Evolutionary conservation across 2,113 vertebrate species (phyloP).

Genomic region (Ophiodon elongatus): DNA sequence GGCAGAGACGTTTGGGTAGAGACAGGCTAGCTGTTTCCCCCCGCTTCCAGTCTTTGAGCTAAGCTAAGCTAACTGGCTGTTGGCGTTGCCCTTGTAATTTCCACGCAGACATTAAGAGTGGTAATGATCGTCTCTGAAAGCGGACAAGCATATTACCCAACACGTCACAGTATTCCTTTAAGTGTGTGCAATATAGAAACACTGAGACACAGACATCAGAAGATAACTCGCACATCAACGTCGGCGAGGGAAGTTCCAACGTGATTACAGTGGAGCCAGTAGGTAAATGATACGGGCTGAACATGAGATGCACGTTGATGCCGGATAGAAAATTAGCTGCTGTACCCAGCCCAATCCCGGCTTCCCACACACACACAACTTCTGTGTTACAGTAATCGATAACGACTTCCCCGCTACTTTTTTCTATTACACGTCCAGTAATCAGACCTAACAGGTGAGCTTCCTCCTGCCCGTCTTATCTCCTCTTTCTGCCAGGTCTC

Average conservation of each 20-base stretch:
- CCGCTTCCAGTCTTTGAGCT: background rate
- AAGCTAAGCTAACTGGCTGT: background rate
- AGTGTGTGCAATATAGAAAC: too few relatives aligned
- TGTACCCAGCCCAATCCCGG: background rate
- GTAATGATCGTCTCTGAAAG: background rate
- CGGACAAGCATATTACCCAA: background rate
- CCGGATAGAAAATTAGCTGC: background rate
- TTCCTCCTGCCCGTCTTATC: conserved; percentile 20
- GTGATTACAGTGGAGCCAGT: background rate
- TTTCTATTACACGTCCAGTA: conserved; percentile 45
- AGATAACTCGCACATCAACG: background rate
- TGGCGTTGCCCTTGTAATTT: background rate
- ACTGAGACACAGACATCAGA: background rate
- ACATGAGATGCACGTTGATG: background rate
- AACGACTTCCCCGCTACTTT: conserved; percentile 43
- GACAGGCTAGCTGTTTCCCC: background rate
- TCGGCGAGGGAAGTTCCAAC: background rate
- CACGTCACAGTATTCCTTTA: background rate
- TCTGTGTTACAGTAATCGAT: conserved; percentile 58
- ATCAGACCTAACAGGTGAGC: conserved; percentile 49
- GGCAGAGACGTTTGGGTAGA: too few relatives aligned
- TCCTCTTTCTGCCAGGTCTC: background rate
- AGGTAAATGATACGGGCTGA: background rate
- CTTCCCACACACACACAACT: background rate
- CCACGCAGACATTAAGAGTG: background rate